These are phyloP conservation scores for Azemiops feae DNA, from an alignment of 2,113 vertebrate genomes.

Conservation along the genomic window DNA sequence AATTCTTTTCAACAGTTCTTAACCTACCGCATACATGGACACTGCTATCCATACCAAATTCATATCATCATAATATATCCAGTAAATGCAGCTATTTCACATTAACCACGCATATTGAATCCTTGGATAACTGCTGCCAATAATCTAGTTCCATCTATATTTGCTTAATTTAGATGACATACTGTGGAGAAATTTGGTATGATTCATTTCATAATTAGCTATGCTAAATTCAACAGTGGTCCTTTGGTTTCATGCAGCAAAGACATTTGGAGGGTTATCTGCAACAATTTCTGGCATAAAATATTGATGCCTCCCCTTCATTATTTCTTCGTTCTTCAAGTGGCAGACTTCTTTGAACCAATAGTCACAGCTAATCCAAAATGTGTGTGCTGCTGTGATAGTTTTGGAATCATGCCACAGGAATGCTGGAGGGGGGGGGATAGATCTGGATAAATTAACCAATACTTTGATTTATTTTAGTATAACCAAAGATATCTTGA, in stretches of 20 bases:
- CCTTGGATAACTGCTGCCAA: conserved; percentile 32
- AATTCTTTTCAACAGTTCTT: conserved; percentile 3
- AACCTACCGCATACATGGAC: background rate
- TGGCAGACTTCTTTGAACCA: conserved; percentile 19
- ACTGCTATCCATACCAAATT: background rate
- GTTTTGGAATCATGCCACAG: background rate
- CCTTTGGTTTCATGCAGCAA: conserved; percentile 16
- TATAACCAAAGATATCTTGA: conserved; percentile 18
- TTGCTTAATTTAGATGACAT: conserved; percentile 26
- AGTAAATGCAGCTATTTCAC: conserved; percentile 1
- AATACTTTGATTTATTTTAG: conserved; percentile 8
- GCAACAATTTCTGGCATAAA: background rate
- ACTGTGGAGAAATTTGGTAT: conserved; percentile 28
- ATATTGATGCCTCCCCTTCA: background rate
- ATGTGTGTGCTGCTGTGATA: conserved; percentile 1
- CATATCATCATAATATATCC: conserved; percentile 5
- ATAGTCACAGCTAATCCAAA: conserved; percentile 22
- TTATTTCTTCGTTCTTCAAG: background rate
- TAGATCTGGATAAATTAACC: background rate
- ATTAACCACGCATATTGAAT: conserved; percentile 30
- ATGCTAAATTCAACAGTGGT: conserved; percentile 16
- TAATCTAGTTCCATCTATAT: conserved; percentile 5
- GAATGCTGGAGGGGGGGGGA: background rate
- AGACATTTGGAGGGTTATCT: background rate
- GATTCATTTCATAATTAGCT: conserved; percentile 6